Conservation (phyloP, 2,113 vertebrate genomes). For the Sitta europaea region DNA sequence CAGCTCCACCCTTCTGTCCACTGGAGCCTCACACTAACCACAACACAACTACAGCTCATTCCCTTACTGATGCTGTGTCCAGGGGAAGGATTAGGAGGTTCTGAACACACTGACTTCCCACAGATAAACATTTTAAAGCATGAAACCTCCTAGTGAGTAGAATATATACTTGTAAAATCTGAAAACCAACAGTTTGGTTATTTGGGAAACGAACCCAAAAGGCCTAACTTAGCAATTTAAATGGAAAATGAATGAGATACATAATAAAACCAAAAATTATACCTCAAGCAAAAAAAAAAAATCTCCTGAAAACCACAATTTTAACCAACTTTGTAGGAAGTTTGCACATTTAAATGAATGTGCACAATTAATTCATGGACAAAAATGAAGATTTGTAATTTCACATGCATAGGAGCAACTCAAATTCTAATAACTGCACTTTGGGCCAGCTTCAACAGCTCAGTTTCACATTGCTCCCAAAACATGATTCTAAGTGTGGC, state of each 20-base stretch:
- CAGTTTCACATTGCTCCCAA: not conserved
- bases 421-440: not conserved
- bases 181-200: not conserved
- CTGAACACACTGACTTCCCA: not conserved
- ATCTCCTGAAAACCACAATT: not conserved
- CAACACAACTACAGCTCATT: not conserved
- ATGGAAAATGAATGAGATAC: not conserved
- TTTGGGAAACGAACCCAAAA: not conserved
- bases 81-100: not conserved
- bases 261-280: not conserved
- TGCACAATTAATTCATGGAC: not conserved
- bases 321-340: not conserved
- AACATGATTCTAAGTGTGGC: not conserved
- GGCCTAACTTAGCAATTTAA: not conserved
- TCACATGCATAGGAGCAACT: not conserved
- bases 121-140: not conserved
- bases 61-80: not conserved
- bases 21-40: accelerated
- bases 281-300: not conserved
- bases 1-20: not conserved
- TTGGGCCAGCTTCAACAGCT: not conserved
- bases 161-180: not conserved
- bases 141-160: not conserved
- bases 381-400: not conserved
- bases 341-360: not conserved